These are phyloP conservation scores for Tursiops truncatus DNA, from an alignment of 2,113 vertebrate species.

Conservation along the genomic window DNA sequence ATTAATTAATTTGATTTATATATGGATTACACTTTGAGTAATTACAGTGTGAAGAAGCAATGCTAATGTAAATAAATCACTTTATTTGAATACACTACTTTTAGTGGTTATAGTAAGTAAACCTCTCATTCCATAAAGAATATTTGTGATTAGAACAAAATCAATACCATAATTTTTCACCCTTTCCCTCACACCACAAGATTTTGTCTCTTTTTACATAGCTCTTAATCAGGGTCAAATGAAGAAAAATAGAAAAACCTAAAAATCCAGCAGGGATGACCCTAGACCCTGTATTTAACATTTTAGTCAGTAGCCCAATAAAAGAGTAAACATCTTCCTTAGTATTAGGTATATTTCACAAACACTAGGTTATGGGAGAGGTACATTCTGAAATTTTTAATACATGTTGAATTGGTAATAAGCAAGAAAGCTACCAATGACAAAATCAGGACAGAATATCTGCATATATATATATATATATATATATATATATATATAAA, in stretches of 20 bases:
- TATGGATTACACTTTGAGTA: constrained; percentile 66
- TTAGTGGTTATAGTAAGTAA: constrained; percentile 60
- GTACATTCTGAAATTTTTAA: not conserved
- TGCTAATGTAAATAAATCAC: constrained; percentile 63
- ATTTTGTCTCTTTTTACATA: not conserved
- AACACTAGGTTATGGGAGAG: not conserved
- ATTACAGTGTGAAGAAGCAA: constrained; percentile 70
- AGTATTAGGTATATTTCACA: not conserved
- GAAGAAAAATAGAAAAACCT: not conserved
- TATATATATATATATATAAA: not conserved
- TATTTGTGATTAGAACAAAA: constrained; percentile 62
- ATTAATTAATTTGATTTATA: constrained; percentile 72
- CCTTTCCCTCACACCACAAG: not conserved
- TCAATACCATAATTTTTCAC: constrained; percentile 64
- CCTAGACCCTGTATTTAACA: not conserved
- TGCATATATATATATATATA: not conserved
- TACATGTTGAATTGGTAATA: not conserved
- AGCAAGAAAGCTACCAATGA: not conserved
- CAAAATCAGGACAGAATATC: not conserved
- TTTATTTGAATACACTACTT: constrained; percentile 38
- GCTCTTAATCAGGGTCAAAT: not conserved
- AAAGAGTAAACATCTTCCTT: not conserved
- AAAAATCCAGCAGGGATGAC: not conserved
- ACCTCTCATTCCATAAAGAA: constrained; percentile 26
- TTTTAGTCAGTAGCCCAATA: not conserved